phyloP scores from a whole-genome alignment of 2,797 vertebrate genomes.

The Micromesistius poutassou region DNA sequence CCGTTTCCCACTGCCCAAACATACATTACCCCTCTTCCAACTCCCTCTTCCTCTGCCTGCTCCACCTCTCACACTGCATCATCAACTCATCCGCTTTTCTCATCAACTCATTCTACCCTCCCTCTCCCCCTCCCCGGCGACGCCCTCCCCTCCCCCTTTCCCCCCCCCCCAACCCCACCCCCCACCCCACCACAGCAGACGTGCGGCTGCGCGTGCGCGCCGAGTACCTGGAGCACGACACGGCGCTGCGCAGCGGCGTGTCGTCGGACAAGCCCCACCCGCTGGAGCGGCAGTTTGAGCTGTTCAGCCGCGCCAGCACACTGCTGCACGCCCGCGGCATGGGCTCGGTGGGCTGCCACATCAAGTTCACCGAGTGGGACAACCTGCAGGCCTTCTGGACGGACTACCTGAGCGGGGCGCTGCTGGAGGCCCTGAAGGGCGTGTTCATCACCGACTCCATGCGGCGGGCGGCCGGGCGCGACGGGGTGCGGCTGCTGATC shows the following conservation, averaged over 20 bases:
- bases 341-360: slow-evolving; percentile 88
- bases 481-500: slow-evolving; percentile 86
- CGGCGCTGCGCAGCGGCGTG: slow-evolving; percentile 80
- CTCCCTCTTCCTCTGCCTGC: background rate
- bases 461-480: slow-evolving; percentile 81
- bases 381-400: slow-evolving; percentile 92
- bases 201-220: slow-evolving; percentile 86
- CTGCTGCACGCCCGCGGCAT: slow-evolving; percentile 85
- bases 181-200: slow-evolving; percentile 66
- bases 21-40: background rate
- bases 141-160: slow-evolving; percentile 21
- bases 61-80: background rate
- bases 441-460: slow-evolving; percentile 91
- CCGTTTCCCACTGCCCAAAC: background rate
- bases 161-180: slow-evolving; percentile 24
- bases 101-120: background rate
- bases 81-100: background rate
- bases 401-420: slow-evolving; percentile 87
- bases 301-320: slow-evolving; percentile 83
- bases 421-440: slow-evolving; percentile 86
- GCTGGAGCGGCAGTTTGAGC: slow-evolving; percentile 84
- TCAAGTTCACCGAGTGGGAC: slow-evolving; percentile 89
- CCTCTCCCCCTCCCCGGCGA: slow-evolving; percentile 15
- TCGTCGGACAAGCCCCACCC: slow-evolving; percentile 84
- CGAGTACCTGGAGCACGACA: slow-evolving; percentile 86